These are phyloP conservation scores for Chloropsis cyanopogon DNA, from an alignment of 2,113 vertebrate genomes.

Conservation along the genomic window DNA sequence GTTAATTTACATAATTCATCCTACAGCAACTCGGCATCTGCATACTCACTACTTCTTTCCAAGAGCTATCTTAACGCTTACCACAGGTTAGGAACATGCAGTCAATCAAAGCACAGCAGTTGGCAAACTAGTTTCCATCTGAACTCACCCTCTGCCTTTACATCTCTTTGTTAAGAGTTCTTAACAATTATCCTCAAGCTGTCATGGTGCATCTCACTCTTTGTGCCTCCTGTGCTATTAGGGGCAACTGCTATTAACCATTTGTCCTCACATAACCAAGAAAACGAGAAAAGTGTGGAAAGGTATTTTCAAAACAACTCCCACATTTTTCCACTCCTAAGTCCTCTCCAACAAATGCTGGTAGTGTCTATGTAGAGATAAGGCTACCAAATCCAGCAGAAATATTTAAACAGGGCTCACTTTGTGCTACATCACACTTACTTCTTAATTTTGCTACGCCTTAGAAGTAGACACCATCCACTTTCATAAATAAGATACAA, in stretches of 20 bases:
- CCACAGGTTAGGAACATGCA: background rate
- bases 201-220: background rate
- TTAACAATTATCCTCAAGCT: background rate
- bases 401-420: background rate
- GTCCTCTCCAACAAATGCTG: background rate
- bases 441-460: background rate
- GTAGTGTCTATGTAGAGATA: background rate
- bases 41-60: background rate
- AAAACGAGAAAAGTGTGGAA: no score
- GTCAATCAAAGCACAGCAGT: background rate
- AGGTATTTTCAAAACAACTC: no score
- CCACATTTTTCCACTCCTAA: background rate
- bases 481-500: background rate
- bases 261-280: background rate
- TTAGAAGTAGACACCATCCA: background rate
- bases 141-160: background rate
- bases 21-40: background rate
- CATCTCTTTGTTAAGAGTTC: background rate
- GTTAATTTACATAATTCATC: background rate
- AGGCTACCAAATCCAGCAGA: background rate
- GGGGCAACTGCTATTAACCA: background rate
- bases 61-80: background rate
- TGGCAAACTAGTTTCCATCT: background rate
- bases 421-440: background rate
- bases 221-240: background rate